Evolutionary conservation across 2,113 vertebrate genomes (phyloP).

Genomic region (Mirza zaza): DNA sequence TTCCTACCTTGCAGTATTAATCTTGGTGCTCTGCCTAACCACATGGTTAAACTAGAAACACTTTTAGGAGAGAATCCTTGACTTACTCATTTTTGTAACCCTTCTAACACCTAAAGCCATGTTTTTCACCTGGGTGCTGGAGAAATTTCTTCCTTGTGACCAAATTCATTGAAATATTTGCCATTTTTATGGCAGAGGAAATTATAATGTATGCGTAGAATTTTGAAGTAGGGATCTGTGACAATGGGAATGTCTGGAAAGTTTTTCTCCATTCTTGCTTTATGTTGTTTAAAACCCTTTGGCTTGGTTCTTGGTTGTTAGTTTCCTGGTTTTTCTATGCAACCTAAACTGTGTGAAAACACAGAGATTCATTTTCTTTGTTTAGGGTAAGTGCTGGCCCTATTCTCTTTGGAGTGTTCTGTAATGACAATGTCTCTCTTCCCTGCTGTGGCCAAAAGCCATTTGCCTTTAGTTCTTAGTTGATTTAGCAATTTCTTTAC

Average conservation of each 20-base stretch:
- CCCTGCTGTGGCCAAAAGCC: background rate
- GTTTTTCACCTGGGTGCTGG: background rate
- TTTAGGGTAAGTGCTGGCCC: background rate
- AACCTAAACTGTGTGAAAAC: background rate
- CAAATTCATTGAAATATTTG: background rate
- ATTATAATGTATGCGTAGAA: background rate
- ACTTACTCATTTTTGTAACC: background rate
- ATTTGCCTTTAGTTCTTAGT: background rate
- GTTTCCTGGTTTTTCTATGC: background rate
- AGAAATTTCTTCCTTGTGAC: background rate
- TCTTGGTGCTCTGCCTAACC: background rate
- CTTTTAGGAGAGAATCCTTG: background rate
- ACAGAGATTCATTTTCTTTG: background rate
- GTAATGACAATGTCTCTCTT: background rate
- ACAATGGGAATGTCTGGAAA: background rate
- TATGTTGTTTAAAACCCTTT: background rate
- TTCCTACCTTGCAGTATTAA: background rate
- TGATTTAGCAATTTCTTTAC: background rate
- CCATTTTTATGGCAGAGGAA: background rate
- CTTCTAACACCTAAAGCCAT: background rate
- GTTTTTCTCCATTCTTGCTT: background rate
- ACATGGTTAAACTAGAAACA: background rate
- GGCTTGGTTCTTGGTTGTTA: background rate
- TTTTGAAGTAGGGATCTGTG: background rate
- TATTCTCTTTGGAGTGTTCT: background rate